Evolutionary conservation across 1,140 invertebrate genomes (phyloP).

Genomic region (Asobara japonica): DNA sequence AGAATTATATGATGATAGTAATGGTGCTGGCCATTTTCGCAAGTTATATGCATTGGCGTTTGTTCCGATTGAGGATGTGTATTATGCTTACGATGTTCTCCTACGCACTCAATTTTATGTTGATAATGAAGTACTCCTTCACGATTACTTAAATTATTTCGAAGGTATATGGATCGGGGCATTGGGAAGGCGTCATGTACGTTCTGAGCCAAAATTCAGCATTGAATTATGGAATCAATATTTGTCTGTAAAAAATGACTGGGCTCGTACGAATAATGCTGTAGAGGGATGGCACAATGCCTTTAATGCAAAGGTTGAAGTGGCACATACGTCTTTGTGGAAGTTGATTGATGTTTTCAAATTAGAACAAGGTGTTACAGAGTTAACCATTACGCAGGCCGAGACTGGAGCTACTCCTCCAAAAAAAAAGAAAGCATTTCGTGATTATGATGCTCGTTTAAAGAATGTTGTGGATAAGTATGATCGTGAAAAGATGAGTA

Average conservation of each 20-base stretch:
- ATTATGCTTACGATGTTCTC: not conserved
- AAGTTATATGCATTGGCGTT: constrained; percentile 15
- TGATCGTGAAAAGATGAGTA: not conserved
- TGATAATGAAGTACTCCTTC: not conserved
- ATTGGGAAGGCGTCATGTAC: not conserved
- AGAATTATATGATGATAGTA: constrained; percentile 10
- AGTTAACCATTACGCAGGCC: not conserved
- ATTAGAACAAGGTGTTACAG: constrained; percentile 2
- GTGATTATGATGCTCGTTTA: not conserved
- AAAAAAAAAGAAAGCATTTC: not conserved
- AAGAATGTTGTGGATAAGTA: not conserved
- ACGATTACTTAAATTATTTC: constrained; percentile 15
- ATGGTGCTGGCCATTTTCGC: constrained; percentile 10
- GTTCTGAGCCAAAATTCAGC: not conserved
- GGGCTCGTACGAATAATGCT: constrained; percentile 5
- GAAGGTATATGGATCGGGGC: constrained; percentile 22
- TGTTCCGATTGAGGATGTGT: not conserved
- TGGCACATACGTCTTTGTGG: not conserved
- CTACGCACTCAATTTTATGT: not conserved
- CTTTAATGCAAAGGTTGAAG: constrained; percentile 9
- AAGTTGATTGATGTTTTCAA: constrained; percentile 13
- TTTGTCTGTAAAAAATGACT: not conserved
- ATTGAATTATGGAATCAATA: constrained; percentile 4
- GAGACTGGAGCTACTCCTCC: not conserved
- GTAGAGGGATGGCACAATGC: not conserved